Base-by-base conservation (phyloP, 2,888 invertebrate genomes). In the Cephus spinipes region DNA sequence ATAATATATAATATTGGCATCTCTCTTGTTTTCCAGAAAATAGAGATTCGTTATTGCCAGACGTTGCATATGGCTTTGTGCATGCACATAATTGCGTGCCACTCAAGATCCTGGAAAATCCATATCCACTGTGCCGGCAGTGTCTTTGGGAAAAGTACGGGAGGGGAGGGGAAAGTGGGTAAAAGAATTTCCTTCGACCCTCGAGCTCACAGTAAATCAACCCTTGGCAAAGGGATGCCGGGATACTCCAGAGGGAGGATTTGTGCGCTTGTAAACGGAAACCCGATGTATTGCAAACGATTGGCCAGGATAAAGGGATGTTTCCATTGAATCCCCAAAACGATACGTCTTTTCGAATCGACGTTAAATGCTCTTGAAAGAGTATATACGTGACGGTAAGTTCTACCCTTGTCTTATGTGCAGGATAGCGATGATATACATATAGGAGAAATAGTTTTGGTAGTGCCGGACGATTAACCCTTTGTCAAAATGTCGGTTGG, bases 251-350 rank as follows among this genome's bases (percentile, higher is more conserved):
- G 55, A 55, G 55, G 83, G 73, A 86, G 83, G 89, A 90, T 90
- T 89, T 90, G 89, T 89, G 87, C 83, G 83, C 86, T 87, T 87
- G 88, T 89, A 88, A 87, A 84, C 85, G 82, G 82, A 85, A 83
- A 79, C 84, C 84, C 87, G 87, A 87, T 89, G 86, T 89, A 89
- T 90, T 87, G 87, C 87, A 85, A 90, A 90, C 90, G 90, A 91
- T 90, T 91, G 90, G 89, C 87, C 86, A 88, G 89, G 88, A 89
- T 90, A 89, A 90, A 89, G 89, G 88, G 89, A 55, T 55, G 55
- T 55, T 55, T 23, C 23, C 55, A 55, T 55, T 55, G 23, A 88
- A 90, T 88, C 85, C 86, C 83, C 81, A 82, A 81, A 82, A 84
- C 87, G 81, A 88, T 88, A 87, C 87, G 84, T 85, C 86, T 87